Conservation (phyloP, 2,888 invertebrate species). For the Zootermopsis nevadensis region DNA sequence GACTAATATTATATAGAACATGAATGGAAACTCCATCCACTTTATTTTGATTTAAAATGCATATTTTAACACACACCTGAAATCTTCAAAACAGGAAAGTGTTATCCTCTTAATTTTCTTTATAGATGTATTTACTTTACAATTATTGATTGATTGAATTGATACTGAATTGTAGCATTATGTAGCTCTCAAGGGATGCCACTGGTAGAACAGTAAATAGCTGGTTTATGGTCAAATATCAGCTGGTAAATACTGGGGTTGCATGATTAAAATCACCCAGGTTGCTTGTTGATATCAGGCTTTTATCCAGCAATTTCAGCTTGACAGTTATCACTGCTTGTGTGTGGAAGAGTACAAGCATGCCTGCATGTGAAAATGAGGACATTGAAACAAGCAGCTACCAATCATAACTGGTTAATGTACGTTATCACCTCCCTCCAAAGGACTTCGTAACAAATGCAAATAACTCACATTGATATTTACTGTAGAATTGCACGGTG, state of each 20-base stretch:
- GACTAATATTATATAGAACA: too few species aligned
- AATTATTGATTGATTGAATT: background rate
- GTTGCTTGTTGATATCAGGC: conserved; percentile 87
- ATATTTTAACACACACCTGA: too few species aligned
- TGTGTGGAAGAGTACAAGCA: conserved; percentile 25
- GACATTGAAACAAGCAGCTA: conserved; percentile 24
- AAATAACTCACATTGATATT: too few species aligned
- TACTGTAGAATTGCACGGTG: too few species aligned
- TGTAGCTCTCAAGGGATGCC: background rate
- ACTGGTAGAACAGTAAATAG: conserved; percentile 36
- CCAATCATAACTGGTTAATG: background rate
- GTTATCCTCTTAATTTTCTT: too few species aligned
- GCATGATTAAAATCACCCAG: conserved; percentile 73
- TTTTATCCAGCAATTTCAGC: conserved; percentile 42
- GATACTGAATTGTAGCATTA: background rate
- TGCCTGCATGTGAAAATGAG: background rate
- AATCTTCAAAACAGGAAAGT: too few species aligned
- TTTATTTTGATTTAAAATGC: too few species aligned
- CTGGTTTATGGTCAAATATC: conserved; percentile 83
- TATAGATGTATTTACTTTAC: background rate
- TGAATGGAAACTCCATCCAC: too few species aligned
- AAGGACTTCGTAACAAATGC: too few species aligned
- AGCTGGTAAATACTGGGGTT: conserved; percentile 98
- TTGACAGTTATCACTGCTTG: conserved; percentile 18
- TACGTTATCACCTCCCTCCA: background rate